Evolutionary conservation across 2,113 vertebrate genomes (phyloP).

Genomic region (Dolichallabes microphthalmus): DNA sequence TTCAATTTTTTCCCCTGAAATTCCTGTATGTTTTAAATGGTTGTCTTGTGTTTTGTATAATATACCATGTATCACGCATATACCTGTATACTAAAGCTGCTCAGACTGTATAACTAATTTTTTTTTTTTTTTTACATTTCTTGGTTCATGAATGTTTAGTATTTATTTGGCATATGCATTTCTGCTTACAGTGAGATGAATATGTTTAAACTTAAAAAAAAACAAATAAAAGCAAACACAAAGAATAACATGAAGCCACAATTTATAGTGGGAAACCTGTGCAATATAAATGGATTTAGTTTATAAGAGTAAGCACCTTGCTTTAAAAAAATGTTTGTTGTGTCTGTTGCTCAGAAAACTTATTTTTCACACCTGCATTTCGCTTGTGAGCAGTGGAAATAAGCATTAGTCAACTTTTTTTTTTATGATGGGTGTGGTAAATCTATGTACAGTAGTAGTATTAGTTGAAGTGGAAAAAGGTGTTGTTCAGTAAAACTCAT

Average conservation of each 20-base stretch:
- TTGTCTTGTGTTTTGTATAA: not conserved
- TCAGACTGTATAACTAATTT: not conserved
- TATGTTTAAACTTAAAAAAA: conserved; percentile 17
- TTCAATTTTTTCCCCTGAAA: not conserved
- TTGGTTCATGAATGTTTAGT: conserved; percentile 12
- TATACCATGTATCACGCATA: not conserved
- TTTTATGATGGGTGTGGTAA: not conserved
- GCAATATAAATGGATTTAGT: conserved; percentile 55
- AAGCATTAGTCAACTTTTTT: not conserved
- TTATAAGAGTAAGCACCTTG: conserved; percentile 38
- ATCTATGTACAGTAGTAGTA: too few species aligned
- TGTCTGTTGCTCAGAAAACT: conserved; percentile 52
- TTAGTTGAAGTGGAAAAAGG: not conserved
- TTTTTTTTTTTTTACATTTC: not conserved
- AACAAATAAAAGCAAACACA: conserved; percentile 1
- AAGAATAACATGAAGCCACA: not conserved
- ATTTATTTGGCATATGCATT: conserved; percentile 44
- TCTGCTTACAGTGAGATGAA: conserved; percentile 17
- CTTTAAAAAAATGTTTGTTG: conserved; percentile 48
- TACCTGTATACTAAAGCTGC: conserved; percentile 14
- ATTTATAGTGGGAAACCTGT: conserved; percentile 55
- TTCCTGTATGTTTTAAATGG: not conserved
- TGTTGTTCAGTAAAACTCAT: not conserved
- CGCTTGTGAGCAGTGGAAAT: not conserved
- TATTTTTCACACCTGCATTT: not conserved